Evolutionary conservation across 2,797 vertebrate genomes (phyloP).

Genomic region (Clarias laeviceps): DNA sequence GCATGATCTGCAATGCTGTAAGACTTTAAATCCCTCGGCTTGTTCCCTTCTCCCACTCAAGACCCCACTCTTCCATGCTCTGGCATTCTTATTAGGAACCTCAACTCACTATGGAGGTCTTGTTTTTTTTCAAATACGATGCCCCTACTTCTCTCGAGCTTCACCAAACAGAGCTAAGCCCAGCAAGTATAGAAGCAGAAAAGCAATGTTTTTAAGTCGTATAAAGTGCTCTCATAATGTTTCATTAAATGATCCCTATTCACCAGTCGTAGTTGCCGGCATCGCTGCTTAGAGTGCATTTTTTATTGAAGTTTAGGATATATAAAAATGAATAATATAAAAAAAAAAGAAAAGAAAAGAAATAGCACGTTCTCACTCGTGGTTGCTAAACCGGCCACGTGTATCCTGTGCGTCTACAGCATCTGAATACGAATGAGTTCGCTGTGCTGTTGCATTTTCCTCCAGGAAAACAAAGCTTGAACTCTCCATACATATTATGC

Average conservation of each 20-base stretch:
- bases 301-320: not conserved
- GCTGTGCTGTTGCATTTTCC: conserved; percentile 23
- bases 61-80: conserved; percentile 24
- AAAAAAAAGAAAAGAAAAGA: not conserved
- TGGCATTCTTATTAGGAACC: conserved; percentile 31
- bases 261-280: conserved; percentile 62
- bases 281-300: conserved; percentile 67
- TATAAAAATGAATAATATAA: not conserved
- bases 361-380: not conserved
- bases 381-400: not conserved
- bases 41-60: conserved; percentile 33
- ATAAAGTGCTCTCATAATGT: conserved; percentile 71
- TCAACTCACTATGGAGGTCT: conserved; percentile 22
- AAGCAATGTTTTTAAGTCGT: conserved; percentile 74
- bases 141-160: conserved; percentile 56
- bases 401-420: not conserved
- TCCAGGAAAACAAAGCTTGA: conserved; percentile 26
- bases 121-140: conserved; percentile 42
- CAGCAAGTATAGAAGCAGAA: conserved; percentile 62
- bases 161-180: conserved; percentile 59
- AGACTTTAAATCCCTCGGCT: conserved; percentile 24
- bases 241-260: conserved; percentile 77
- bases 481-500: conserved; percentile 10
- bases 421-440: conserved; percentile 10
- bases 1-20: too few relatives aligned